Evolutionary conservation across 1,140 invertebrate species (phyloP), one percentile per base, ranked within the genome.

Genomic region (Drosophila pachea): DNA sequence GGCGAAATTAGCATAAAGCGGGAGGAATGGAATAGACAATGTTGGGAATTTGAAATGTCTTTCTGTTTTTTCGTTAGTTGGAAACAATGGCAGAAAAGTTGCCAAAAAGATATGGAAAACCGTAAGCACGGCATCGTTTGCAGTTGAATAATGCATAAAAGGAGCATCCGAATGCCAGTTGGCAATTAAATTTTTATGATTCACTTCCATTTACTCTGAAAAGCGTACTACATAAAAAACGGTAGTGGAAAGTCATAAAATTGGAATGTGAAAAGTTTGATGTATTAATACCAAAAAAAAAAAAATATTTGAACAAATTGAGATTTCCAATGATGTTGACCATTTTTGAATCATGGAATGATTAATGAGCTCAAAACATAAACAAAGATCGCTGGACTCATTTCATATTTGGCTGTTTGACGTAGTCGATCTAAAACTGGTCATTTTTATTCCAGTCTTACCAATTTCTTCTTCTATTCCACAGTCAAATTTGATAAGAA

Each of bases 1-100:
- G 22, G 65, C 53, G 52, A 73, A 73, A 72, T 69, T 60, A 68
- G 49, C 67, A 71, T 67, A 49, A 49, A 52, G 49, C 59, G 68
- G 76, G 42, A 31, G 29, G 35, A 12, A 8, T 48, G 54, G 14
- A 12, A 49, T 48, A 62, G 40, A 67, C 40, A 54, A 62, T 35
- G 49, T 53, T 55, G 48, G 59, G 22, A 62, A 62, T 36, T 43
- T n/a, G 54, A 11, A 14, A 59, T 42, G 53, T 48, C 62, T 54
- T 59, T n/a, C n/a, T n/a, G n/a, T n/a, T n/a, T 59, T 59, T 66
- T 59, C 38, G 62, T 66, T 59, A 38, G 62, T 43, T n/a, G n/a
- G 14, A 29, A 47, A 65, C 68, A 70, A 59, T 59, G 58, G 54
- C 55, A 12, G 53, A 32, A 38, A 12, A 66, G 45, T 59, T 50